A percentile compares a stretch with the other conserved stretches of the same genome.
Conservation (phyloP, 53 echinoderm and acorn worm genomes). For the Zoroaster sp. region DNA sequence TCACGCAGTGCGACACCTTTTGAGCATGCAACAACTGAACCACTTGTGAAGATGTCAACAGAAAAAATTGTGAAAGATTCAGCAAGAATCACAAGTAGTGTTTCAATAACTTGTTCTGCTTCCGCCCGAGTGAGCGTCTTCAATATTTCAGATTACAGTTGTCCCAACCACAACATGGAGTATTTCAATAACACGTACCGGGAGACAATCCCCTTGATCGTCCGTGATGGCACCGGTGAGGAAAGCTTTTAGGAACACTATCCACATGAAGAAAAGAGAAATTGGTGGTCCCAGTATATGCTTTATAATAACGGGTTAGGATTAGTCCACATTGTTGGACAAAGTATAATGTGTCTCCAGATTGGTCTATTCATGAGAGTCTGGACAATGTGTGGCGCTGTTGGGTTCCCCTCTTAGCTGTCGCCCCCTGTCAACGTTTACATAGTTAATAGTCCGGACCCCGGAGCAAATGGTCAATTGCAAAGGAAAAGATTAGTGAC, state of each 20-base stretch:
- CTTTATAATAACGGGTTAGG: slow-evolving; percentile 13
- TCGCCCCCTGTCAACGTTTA: not conserved
- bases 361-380: not conserved
- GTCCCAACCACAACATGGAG: not conserved
- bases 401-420: not conserved
- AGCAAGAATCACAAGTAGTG: not conserved
- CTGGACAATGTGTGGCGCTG: not conserved
- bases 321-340: not conserved
- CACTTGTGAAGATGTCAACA: slow-evolving; percentile 36
- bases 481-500: not conserved
- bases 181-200: not conserved
- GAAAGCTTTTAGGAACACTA: not conserved
- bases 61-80: slow-evolving; percentile 1
- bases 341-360: not conserved
- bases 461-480: not conserved
- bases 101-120: not conserved
- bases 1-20: not conserved
- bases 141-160: slow-evolving; percentile 14
- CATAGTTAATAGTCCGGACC: slow-evolving; percentile 15
- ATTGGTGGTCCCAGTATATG: not conserved
- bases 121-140: not conserved
- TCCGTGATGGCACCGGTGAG: not conserved
- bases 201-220: not conserved
- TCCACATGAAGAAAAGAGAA: not conserved
- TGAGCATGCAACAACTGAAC: not conserved